Conservation (phyloP, 2,888 invertebrate genomes). For the Molorchus minor region DNA sequence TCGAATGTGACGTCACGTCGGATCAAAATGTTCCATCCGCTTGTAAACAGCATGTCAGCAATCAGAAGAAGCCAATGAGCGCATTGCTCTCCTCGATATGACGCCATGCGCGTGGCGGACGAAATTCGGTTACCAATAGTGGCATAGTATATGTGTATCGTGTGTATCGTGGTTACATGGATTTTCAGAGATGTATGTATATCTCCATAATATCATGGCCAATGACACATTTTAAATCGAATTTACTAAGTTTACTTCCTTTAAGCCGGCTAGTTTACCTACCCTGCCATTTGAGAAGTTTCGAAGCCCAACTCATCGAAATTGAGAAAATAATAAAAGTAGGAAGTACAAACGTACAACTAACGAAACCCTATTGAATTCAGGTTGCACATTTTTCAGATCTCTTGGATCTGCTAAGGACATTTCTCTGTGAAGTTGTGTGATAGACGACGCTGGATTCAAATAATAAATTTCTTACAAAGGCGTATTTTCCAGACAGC, state of each 20-base stretch:
- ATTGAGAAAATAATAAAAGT: neutral
- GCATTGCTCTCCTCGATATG: too few relatives aligned
- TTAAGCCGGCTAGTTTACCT: neutral
- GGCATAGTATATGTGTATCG: too few relatives aligned
- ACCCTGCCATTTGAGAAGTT: neutral
- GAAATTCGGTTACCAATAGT: too few relatives aligned
- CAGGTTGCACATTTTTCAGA: slow-evolving; percentile 2
- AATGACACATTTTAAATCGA: neutral
- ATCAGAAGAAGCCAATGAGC: too few relatives aligned
- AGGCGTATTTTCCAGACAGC: slow-evolving; percentile 49
- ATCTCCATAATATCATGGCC: neutral
- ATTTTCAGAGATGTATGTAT: neutral
- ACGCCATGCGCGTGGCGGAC: too few relatives aligned
- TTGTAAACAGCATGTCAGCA: too few relatives aligned
- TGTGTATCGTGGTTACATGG: too few relatives aligned
- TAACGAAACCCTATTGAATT: neutral
- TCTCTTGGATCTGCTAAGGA: slow-evolving; percentile 34
- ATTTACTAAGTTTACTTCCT: neutral
- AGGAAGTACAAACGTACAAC: neutral
- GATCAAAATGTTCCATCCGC: too few relatives aligned
- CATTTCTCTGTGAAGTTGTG: slow-evolving; percentile 45
- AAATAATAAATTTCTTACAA: slow-evolving; percentile 53
- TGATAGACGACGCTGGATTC: slow-evolving; percentile 49
- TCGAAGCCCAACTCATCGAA: neutral
- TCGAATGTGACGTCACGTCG: too few relatives aligned